These are phyloP conservation scores for Cinclus cinclus DNA, from an alignment of 2,113 vertebrate species.

Conservation along the genomic window DNA sequence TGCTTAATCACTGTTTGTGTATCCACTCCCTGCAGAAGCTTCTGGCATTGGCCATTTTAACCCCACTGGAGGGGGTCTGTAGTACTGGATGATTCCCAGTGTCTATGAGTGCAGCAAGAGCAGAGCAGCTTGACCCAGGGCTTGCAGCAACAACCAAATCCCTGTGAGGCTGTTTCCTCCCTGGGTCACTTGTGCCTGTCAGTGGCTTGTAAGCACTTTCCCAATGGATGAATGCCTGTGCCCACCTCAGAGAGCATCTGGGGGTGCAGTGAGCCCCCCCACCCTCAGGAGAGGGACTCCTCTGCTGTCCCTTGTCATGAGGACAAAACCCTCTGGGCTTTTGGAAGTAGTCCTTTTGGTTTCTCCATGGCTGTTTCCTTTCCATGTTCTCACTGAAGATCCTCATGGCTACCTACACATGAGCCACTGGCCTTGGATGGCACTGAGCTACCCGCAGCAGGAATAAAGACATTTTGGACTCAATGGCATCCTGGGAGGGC, in stretches of 20 bases:
- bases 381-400: neutral
- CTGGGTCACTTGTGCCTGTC: neutral
- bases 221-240: neutral
- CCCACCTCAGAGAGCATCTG: neutral
- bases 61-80: neutral
- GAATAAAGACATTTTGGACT: neutral
- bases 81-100: neutral
- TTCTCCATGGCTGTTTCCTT: neutral
- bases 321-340: neutral
- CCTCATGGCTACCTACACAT: neutral
- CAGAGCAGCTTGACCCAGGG: rapidly evolving
- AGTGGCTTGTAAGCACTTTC: neutral
- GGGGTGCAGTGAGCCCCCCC: neutral
- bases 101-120: neutral
- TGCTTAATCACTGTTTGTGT: too few relatives aligned
- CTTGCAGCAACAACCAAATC: neutral
- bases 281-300: neutral
- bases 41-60: neutral
- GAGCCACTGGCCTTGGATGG: neutral
- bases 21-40: neutral
- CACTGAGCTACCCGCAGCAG: neutral
- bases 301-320: neutral
- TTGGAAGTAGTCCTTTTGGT: neutral
- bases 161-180: neutral
- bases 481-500: neutral